These are phyloP conservation scores for Brienomyrus brachyistius DNA, from an alignment of 2,113 vertebrate genomes.

Conservation along the genomic window DNA sequence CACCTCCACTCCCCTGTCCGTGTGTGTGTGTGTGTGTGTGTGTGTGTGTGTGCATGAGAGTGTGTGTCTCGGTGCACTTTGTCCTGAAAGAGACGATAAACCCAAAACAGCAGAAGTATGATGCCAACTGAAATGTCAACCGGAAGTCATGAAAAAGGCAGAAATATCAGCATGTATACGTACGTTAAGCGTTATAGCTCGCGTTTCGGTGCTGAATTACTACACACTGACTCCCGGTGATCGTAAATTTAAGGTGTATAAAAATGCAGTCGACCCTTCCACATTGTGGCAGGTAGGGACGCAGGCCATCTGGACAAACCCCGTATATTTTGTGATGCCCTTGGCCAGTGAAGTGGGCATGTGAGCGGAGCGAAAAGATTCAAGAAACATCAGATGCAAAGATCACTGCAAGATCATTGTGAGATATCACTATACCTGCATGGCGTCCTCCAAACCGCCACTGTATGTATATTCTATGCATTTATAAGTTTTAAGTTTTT, in stretches of 20 bases:
- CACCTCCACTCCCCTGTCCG: constrained; percentile 31
- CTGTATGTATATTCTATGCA: neutral
- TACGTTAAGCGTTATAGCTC: neutral
- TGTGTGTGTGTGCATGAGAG: neutral
- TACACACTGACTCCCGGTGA: neutral
- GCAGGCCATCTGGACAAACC: neutral
- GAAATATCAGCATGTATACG: neutral
- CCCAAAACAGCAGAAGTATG: neutral
- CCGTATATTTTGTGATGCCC: neutral
- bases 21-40: constrained; percentile 13
- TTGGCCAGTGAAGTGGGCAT: neutral
- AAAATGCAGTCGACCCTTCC: neutral
- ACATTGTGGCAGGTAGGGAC: neutral
- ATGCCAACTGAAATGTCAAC: neutral
- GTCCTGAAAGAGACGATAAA: neutral
- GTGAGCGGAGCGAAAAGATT: neutral
- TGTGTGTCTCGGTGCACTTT: neutral
- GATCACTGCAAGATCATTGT: neutral
- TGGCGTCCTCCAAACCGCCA: neutral
- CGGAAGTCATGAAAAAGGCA: neutral
- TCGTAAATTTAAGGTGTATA: neutral
- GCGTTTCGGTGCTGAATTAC: neutral
- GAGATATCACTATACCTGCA: neutral
- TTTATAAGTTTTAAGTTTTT: neutral
- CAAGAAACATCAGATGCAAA: neutral